A percentile compares a stretch with the other conserved stretches of the same genome.
Conservation (phyloP, 2,797 vertebrate species). For the Danio choprae region DNA sequence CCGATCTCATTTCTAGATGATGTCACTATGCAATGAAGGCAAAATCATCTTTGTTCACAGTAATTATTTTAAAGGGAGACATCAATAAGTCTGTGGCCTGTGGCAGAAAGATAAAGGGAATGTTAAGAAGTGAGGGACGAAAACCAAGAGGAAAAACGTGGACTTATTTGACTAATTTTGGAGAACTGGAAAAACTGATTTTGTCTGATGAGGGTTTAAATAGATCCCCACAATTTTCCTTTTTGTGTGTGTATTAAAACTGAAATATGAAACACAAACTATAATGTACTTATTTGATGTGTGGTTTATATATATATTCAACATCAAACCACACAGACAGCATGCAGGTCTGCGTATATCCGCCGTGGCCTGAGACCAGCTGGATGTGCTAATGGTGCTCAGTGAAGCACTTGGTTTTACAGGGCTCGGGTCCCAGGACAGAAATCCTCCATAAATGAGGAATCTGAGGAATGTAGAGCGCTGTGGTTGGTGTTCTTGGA, state of each 20-base stretch:
- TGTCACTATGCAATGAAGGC: no score
- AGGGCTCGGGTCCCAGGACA: conserved; percentile 5
- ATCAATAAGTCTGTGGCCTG: no score
- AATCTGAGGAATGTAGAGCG: conserved; percentile 27
- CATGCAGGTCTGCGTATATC: background rate
- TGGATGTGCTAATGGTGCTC: conserved; percentile 6
- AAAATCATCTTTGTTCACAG: no score
- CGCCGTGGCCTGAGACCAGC: background rate
- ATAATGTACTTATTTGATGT: background rate
- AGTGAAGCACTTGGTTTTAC: conserved; percentile 23
- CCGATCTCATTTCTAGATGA: no score
- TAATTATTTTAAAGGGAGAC: no score
- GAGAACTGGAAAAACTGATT: conserved; percentile 31
- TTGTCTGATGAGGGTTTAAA: conserved; percentile 34
- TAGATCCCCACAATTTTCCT: conserved; percentile 17
- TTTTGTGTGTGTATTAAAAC: conserved; percentile 12
- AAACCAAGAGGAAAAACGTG: conserved; percentile 33
- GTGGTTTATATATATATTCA: conserved; percentile 8
- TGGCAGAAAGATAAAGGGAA: background rate
- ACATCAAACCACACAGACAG: conserved; percentile 12
- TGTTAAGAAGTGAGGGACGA: no score
- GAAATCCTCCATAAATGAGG: conserved; percentile 31
- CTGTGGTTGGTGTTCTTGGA: conserved; percentile 11
- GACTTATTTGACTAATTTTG: conserved; percentile 39
- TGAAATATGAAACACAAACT: conserved; percentile 4